These are phyloP conservation scores for Aphelocoma coerulescens DNA, from an alignment of 2,113 vertebrate species.

Conservation along the genomic window DNA sequence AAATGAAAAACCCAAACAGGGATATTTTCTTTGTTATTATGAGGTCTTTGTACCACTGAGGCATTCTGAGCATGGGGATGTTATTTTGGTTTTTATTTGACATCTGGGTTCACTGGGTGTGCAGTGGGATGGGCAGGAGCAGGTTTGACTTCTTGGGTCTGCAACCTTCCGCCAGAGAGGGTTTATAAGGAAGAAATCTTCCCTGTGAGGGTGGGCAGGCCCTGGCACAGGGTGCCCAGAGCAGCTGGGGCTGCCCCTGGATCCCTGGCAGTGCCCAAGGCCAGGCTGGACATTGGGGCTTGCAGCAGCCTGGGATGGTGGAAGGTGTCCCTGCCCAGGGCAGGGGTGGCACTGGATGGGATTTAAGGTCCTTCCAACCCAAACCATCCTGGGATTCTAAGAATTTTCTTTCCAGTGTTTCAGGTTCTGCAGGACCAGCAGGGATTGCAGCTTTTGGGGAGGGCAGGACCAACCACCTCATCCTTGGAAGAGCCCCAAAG, in stretches of 20 bases:
- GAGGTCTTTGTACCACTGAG: not conserved
- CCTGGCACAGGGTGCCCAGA: not conserved
- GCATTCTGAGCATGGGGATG: not conserved
- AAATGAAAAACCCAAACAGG: fast-evolving
- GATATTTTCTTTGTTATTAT: not conserved
- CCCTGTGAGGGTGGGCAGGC: fast-evolving
- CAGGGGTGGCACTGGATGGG: too few species aligned
- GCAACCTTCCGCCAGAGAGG: not conserved
- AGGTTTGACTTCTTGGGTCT: not conserved
- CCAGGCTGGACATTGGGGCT: not conserved
- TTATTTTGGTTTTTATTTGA: not conserved
- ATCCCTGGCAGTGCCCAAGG: not conserved
- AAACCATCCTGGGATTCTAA: fast-evolving
- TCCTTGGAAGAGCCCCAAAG: not conserved
- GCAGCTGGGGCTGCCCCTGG: not conserved
- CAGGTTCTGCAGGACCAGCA: not conserved
- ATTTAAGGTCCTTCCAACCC: fast-evolving
- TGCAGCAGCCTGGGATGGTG: not conserved
- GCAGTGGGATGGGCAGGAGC: fast-evolving
- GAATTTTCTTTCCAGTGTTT: not conserved
- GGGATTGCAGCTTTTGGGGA: not conserved
- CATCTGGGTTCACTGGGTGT: not conserved
- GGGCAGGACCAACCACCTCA: not conserved
- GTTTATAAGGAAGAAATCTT: not conserved
- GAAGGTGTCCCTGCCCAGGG: not conserved